Percentiles rank a stretch among this genome's conserved stretches.
These are phyloP conservation scores for Mermis nigrescens DNA, from an alignment of 2,888 invertebrate species.

Conservation along the genomic window DNA sequence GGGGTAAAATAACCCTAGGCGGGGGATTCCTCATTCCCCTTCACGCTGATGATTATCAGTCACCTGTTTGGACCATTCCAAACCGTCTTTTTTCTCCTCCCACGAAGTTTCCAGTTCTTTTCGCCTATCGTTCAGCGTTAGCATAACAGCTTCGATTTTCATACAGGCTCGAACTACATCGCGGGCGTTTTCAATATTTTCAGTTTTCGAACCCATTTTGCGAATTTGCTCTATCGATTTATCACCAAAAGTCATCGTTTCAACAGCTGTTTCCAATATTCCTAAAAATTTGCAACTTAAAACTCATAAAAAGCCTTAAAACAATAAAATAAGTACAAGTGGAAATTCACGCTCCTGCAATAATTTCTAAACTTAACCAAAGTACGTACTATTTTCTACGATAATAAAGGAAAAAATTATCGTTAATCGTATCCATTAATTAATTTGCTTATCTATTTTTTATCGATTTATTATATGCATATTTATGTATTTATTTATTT, in stretches of 20 bases:
- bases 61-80: background rate
- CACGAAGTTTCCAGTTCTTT: background rate
- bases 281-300: conserved; percentile 23
- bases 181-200: conserved; percentile 41
- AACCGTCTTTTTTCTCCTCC: background rate
- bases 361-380: too few relatives aligned
- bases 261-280: conserved; percentile 55
- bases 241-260: conserved; percentile 59
- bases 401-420: too few relatives aligned
- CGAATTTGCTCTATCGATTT: conserved; percentile 51
- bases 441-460: too few relatives aligned
- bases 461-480: too few relatives aligned
- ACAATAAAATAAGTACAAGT: background rate
- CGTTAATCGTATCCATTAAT: too few relatives aligned
- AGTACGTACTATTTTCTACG: too few relatives aligned
- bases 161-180: conserved; percentile 38
- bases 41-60: too few relatives aligned
- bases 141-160: conserved; percentile 37
- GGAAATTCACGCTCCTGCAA: too few relatives aligned
- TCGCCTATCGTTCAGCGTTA: conserved; percentile 5
- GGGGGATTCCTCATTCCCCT: too few relatives aligned
- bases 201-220: conserved; percentile 52
- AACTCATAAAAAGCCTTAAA: background rate
- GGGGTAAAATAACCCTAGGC: too few relatives aligned
- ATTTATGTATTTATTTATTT: too few relatives aligned